A percentile compares a stretch with the other conserved stretches of the same genome.
Evolutionary conservation across 2,888 invertebrate genomes (phyloP).

Genomic region (Isoperla grammatica): DNA sequence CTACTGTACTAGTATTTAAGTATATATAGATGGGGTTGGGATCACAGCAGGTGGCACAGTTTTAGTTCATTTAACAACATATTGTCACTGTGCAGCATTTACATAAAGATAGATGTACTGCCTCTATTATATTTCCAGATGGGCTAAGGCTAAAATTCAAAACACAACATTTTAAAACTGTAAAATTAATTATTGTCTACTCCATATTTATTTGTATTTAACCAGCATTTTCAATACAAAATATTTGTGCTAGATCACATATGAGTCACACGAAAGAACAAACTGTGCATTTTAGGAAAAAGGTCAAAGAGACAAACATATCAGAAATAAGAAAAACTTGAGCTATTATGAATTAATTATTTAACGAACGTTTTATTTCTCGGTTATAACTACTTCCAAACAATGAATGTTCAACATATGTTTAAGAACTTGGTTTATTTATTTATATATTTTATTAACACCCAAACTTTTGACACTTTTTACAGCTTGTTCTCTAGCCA

Average conservation of each 20-base stretch:
- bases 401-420: conserved; percentile 30
- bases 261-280: conserved; percentile 25
- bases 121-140: no score
- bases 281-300: conserved; percentile 19
- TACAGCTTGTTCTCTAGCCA: conserved; percentile 32
- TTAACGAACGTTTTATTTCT: conserved; percentile 29
- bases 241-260: conserved; percentile 26
- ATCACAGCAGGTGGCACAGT: no score
- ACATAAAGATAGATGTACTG: no score
- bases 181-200: conserved; percentile 28
- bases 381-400: conserved; percentile 29
- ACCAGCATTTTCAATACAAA: conserved; percentile 25
- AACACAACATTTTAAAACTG: conserved; percentile 17
- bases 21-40: no score
- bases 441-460: conserved; percentile 30
- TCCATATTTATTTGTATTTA: conserved; percentile 24
- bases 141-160: not conserved
- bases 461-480: conserved; percentile 32
- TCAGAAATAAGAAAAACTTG: conserved; percentile 21
- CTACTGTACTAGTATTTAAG: no score
- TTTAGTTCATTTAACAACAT: no score
- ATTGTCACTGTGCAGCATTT: no score
- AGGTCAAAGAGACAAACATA: conserved; percentile 18
- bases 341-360: conserved; percentile 24
- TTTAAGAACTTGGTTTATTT: conserved; percentile 34